Evolutionary conservation across 2,888 invertebrate genomes (phyloP).

Genomic region (Prenolepis imparis): DNA sequence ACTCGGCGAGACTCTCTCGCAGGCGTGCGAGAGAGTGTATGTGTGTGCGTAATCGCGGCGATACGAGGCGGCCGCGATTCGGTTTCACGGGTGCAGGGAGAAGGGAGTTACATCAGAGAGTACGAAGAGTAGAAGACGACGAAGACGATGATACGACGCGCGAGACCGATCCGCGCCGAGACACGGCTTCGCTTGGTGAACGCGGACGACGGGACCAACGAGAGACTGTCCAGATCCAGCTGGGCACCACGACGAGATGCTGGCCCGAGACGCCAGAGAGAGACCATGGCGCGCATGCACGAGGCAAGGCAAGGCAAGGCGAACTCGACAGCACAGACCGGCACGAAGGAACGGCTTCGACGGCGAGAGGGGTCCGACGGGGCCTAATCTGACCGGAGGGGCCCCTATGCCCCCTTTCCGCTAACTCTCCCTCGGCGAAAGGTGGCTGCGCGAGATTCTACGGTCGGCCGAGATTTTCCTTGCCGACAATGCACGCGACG

Average conservation of each 20-base stretch:
- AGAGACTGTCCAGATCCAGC: slow-evolving; percentile 69
- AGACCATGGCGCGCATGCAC: slow-evolving; percentile 73
- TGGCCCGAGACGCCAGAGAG: slow-evolving; percentile 73
- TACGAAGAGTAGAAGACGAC: slow-evolving; percentile 45
- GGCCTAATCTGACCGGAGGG: slow-evolving; percentile 77
- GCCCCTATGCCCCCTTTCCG: slow-evolving; percentile 66
- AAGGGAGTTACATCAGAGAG: slow-evolving; percentile 75
- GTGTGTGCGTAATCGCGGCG: slow-evolving; percentile 78
- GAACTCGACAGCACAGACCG: slow-evolving; percentile 71
- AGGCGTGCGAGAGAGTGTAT: slow-evolving; percentile 54
- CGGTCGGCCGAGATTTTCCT: slow-evolving; percentile 20
- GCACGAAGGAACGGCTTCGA: slow-evolving; percentile 71
- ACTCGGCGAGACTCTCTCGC: slow-evolving; percentile 70
- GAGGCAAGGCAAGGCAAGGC: slow-evolving; percentile 62
- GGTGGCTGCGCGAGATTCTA: slow-evolving; percentile 31
- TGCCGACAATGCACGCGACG: neutral
- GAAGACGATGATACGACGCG: slow-evolving; percentile 20
- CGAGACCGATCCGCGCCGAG: slow-evolving; percentile 36
- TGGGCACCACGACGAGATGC: slow-evolving; percentile 68
- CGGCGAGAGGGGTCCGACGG: slow-evolving; percentile 69
- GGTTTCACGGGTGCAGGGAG: slow-evolving; percentile 71
- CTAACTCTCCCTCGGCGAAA: slow-evolving; percentile 62
- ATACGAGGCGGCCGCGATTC: slow-evolving; percentile 70
- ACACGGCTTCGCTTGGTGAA: slow-evolving; percentile 17
- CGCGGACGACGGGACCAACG: slow-evolving; percentile 50